Evolutionary conservation across 2,888 invertebrate species (phyloP), one percentile per base, ranked within the genome.

Genomic region (Zonitis immaculata): DNA sequence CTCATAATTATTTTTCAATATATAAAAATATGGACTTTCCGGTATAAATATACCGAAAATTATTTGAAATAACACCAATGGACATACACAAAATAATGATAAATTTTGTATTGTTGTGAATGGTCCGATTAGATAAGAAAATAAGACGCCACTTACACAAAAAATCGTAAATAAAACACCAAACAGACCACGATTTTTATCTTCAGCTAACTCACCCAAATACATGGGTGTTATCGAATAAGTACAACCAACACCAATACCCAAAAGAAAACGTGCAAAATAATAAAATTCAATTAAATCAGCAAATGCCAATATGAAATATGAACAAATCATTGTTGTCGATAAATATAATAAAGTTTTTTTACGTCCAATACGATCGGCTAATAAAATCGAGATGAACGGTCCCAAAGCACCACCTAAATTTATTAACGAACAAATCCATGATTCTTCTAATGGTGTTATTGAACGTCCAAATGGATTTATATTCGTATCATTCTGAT

Each of bases 201-300:
- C 84, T 78, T 90, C 86, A 6, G 91, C 83, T 30, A 91, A 89
- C 76, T 94, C 94, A 35, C 89, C 89, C 54, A 91, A 83, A 75
- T 93, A 94, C 82, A 92, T 88, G 0, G 93, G 91, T 0, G 85
- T 82, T 1, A 86, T 82, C 0, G 87, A 84, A 75, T 86, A 88
- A 11, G 84, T 76, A 67, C 85, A 82, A 0, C 88, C 87, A 0
- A 83, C 80, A 1, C 82, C 84, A 0, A 86, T 66, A 39, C 89
- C 89, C 73, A 81, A 82, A 55, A 79, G 75, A 61, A 80, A 78
- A 49, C 80, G 79, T 47, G 82, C 85, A 6, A 73, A 79, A 75
- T 80, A 84, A 49, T 60, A 67, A n/a, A 66, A 26, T 9, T 47
- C 47, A 0, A 68, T 52, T 12, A 56, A 47, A 12, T 43, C 51